These are phyloP conservation scores for Litoditis marina DNA, from an alignment of 2,888 invertebrate species.

Conservation along the genomic window DNA sequence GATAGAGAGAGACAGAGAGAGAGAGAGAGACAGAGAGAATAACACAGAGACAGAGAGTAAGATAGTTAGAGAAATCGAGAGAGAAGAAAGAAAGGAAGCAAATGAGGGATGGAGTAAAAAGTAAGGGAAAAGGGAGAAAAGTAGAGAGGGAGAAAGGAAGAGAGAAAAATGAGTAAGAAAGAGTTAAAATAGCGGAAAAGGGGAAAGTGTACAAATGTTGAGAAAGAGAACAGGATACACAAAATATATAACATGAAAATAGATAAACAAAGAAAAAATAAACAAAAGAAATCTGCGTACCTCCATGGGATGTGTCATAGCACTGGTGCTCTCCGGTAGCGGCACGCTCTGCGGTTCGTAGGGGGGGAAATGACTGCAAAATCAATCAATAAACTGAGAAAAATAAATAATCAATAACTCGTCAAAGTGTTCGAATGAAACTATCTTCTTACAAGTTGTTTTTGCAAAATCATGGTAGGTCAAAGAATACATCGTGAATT, in stretches of 20 bases:
- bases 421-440: neutral
- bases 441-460: too few species aligned
- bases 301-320: slow-evolving; percentile 40
- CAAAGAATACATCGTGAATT: slow-evolving; percentile 1
- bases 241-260: neutral
- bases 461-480: neutral
- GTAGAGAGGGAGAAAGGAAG: too few species aligned
- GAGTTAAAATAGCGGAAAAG: neutral
- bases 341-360: slow-evolving; percentile 57
- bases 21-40: too few species aligned
- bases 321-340: slow-evolving; percentile 46
- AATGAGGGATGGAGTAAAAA: too few species aligned
- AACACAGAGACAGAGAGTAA: too few species aligned
- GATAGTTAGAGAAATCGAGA: too few species aligned
- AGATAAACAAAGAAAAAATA: neutral
- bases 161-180: too few species aligned
- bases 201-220: neutral
- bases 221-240: neutral
- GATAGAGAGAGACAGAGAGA: too few species aligned
- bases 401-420: neutral
- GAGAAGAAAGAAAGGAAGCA: too few species aligned
- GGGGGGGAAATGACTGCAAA: slow-evolving; percentile 35
- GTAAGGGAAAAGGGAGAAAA: too few species aligned
- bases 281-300: slow-evolving; percentile 26
- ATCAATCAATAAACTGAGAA: neutral